Evolutionary conservation across 2,113 vertebrate species (phyloP).

Genomic region (Petromus typicus): DNA sequence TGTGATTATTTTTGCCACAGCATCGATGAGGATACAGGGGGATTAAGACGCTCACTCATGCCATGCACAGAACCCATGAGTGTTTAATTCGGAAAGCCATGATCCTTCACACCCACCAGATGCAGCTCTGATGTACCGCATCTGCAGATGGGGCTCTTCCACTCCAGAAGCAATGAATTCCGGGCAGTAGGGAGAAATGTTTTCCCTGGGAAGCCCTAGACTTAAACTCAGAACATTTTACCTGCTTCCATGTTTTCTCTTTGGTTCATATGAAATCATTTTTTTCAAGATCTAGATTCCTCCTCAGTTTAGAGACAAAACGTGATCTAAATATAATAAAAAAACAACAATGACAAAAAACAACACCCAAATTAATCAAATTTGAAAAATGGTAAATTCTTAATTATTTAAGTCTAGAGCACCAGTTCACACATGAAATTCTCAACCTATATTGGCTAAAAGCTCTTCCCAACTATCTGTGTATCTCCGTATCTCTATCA

Average conservation of each 20-base stretch:
- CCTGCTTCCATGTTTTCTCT: not conserved
- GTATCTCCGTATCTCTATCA: not conserved
- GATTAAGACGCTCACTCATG: not conserved
- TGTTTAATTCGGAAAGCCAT: not conserved
- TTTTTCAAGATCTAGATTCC: not conserved
- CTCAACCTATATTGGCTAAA: not conserved
- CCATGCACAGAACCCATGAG: not conserved
- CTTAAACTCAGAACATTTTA: not conserved
- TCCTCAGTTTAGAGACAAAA: not conserved
- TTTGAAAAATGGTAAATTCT: not conserved
- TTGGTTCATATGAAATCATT: not conserved
- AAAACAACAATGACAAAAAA: not conserved
- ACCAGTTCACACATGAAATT: not conserved
- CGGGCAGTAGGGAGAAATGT: fast-evolving
- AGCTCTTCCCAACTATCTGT: not conserved
- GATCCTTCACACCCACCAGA: not conserved
- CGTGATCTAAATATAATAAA: too few relatives aligned
- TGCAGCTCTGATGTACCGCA: not conserved
- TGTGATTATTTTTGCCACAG: not conserved
- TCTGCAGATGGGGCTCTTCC: fast-evolving
- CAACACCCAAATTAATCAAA: not conserved
- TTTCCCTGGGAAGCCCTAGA: not conserved
- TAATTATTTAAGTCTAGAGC: not conserved
- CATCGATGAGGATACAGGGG: not conserved
- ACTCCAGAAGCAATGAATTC: not conserved